phyloP scores from a whole-genome alignment of 1,140 invertebrate species.

The Heliconius congener region DNA sequence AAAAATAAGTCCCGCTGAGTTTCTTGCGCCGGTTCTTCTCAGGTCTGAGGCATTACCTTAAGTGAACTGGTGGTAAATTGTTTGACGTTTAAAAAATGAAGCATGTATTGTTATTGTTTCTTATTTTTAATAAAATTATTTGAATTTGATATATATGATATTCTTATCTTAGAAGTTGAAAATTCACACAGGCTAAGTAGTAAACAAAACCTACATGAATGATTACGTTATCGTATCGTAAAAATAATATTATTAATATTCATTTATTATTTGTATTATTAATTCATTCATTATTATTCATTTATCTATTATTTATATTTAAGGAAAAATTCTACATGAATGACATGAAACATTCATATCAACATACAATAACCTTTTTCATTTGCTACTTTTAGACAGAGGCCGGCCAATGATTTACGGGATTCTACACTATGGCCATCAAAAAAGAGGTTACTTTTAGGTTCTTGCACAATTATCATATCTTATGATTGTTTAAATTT shows the following conservation, averaged over 20 bases:
- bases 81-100: too few species aligned
- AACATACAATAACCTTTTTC: conserved; percentile 14
- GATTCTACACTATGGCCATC: conserved; percentile 13
- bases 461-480: background rate
- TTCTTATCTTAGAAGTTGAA: too few species aligned
- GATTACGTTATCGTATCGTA: background rate
- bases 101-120: too few species aligned
- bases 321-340: conserved; percentile 11
- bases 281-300: background rate
- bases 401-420: conserved; percentile 15
- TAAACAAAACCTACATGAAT: too few species aligned
- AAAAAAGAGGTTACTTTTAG: conserved; percentile 5
- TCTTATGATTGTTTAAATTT: background rate
- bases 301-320: background rate
- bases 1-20: too few species aligned
- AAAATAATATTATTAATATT: background rate
- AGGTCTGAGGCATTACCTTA: too few species aligned
- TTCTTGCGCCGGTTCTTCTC: too few species aligned
- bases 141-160: too few species aligned
- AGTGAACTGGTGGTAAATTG: too few species aligned
- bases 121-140: too few species aligned
- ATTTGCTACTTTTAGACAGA: conserved; percentile 11
- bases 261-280: background rate
- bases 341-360: conserved; percentile 15
- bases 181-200: too few species aligned